Conservation (phyloP, 2,797 vertebrate species). For the Oreonectes daqikongensis region DNA sequence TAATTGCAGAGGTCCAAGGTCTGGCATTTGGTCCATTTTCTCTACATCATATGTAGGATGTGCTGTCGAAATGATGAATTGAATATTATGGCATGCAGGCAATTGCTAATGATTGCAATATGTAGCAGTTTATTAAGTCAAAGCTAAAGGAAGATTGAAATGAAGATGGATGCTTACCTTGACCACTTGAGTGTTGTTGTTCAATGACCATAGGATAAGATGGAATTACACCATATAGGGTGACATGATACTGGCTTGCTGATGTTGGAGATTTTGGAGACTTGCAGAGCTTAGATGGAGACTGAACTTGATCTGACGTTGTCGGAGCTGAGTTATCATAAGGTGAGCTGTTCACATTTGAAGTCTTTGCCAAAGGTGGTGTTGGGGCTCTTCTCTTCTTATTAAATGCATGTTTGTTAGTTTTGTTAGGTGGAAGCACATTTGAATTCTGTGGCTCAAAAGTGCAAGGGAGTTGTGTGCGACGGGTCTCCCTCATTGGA, state of each 20-base stretch:
- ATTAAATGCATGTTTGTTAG: slow-evolving; percentile 60
- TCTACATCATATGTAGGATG: slow-evolving; percentile 33
- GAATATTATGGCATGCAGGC: not conserved
- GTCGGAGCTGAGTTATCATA: not conserved
- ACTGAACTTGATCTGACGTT: not conserved
- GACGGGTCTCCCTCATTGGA: slow-evolving; percentile 45
- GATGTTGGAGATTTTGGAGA: slow-evolving; percentile 37
- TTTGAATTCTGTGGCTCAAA: slow-evolving; percentile 3
- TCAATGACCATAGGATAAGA: slow-evolving; percentile 21
- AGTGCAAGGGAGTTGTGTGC: slow-evolving; percentile 52
- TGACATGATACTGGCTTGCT: slow-evolving; percentile 55
- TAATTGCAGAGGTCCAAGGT: slow-evolving; percentile 48
- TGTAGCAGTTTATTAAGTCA: not conserved
- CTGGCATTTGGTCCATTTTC: slow-evolving; percentile 43
- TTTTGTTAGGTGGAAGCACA: slow-evolving; percentile 57
- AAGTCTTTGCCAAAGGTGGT: slow-evolving; percentile 83
- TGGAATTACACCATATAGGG: slow-evolving; percentile 52
- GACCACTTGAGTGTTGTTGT: slow-evolving; percentile 54
- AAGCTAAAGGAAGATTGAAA: not conserved
- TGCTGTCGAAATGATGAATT: slow-evolving; percentile 29
- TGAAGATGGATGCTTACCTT: slow-evolving; percentile 72
- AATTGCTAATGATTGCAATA: not conserved
- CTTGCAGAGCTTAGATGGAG: slow-evolving; percentile 14
- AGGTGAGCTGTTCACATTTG: slow-evolving; percentile 74
- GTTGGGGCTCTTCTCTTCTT: slow-evolving; percentile 80